phyloP scores from a whole-genome alignment of 1,140 invertebrate species.

The Palaemon carinicauda region DNA sequence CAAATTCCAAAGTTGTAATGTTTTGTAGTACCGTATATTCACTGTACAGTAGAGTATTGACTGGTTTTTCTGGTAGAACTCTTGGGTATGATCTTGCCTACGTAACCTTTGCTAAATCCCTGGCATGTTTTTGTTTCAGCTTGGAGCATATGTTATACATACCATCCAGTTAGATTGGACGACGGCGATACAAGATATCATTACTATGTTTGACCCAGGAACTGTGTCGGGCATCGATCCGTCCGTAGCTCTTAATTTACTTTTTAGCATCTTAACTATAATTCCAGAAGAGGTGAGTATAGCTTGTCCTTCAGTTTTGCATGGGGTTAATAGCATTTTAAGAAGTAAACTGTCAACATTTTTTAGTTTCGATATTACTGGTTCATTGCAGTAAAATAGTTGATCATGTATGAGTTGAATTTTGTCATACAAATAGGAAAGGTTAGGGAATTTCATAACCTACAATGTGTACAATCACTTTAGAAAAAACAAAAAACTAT shows the following conservation, averaged over 20 bases:
- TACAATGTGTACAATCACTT: too few relatives aligned
- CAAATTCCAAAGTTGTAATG: too few relatives aligned
- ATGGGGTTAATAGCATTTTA: too few relatives aligned
- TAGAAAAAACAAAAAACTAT: too few relatives aligned
- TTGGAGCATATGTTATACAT: conserved; percentile 58
- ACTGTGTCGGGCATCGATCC: conserved; percentile 54
- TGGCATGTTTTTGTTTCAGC: conserved; percentile 10
- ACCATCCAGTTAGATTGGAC: conserved; percentile 58
- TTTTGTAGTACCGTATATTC: too few relatives aligned
- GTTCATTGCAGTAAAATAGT: too few relatives aligned
- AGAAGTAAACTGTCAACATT: too few relatives aligned
- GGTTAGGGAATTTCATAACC: too few relatives aligned
- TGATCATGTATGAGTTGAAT: too few relatives aligned
- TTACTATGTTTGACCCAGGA: conserved; percentile 58
- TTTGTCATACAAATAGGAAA: too few relatives aligned
- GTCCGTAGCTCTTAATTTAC: conserved; percentile 50
- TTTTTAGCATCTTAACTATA: conserved; percentile 57
- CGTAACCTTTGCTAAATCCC: neutral
- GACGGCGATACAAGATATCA: conserved; percentile 57
- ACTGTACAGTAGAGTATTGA: too few relatives aligned
- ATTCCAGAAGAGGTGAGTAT: conserved; percentile 57
- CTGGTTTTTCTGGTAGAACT: neutral
- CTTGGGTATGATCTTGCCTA: neutral
- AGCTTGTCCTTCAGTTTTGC: neutral
- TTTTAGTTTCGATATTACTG: too few relatives aligned